Conservation (phyloP, 2,113 vertebrate genomes). For the Talpa occidentalis region DNA sequence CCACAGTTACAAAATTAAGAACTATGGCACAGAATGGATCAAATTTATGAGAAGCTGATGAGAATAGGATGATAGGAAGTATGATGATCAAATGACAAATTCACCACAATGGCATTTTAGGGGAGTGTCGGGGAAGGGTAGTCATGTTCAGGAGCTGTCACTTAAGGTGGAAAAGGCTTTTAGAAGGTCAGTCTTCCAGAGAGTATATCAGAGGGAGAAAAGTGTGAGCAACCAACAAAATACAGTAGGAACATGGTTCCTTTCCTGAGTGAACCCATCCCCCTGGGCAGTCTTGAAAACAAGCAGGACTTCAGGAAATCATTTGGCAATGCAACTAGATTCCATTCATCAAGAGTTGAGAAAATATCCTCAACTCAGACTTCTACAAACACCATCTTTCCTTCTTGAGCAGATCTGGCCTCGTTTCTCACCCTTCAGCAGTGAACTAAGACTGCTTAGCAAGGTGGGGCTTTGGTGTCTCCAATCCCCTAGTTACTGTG, state of each 20-base stretch:
- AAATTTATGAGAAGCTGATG: not conserved
- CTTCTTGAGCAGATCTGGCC: not conserved
- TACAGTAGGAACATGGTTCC: fast-evolving
- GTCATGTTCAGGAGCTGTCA: not conserved
- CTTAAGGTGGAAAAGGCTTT: not conserved
- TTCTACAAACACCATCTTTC: not conserved
- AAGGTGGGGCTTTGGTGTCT: not conserved
- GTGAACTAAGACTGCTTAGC: not conserved
- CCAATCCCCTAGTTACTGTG: not conserved
- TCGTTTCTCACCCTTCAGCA: not conserved
- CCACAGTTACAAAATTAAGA: not conserved
- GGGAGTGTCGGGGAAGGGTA: fast-evolving
- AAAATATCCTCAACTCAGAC: not conserved
- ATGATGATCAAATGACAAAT: not conserved
- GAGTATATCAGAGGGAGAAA: too few species aligned
- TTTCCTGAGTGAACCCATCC: not conserved
- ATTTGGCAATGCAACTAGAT: not conserved
- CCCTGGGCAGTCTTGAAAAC: not conserved
- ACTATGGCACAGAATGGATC: not conserved
- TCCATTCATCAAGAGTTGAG: not conserved
- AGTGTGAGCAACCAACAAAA: not conserved
- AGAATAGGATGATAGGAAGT: not conserved
- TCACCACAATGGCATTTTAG: not conserved
- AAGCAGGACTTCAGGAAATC: not conserved
- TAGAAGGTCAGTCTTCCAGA: not conserved